Evolutionary conservation across 2,888 invertebrate species (phyloP), one percentile per base, ranked within the genome.

Genomic region (Drosophila sordidapex): DNA sequence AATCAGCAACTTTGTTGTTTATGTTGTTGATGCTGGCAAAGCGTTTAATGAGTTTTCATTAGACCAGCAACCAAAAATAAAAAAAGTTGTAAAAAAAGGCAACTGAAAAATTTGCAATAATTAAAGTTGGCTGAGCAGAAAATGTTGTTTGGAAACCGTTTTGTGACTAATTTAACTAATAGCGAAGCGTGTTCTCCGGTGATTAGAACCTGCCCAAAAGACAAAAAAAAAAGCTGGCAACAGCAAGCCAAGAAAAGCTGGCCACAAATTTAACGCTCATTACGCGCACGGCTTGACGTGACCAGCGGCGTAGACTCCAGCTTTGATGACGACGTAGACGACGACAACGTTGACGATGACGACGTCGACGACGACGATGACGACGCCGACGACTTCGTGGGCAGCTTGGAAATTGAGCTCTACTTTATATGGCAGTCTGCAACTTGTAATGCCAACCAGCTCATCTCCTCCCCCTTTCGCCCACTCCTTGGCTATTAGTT

Each of bases 121-220:
- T 84, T 84, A 84, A 89, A 74, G 80, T 61, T 87, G 61, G 66
- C 82, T 67, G 69, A 59, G 53, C 61, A 57, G 35, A 49, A 76
- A 64, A 76, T 82, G 46, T 74, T 68, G 54, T 79, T 66, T 56
- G 85, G 61, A 71, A 89, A 85, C 90, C 90, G 85, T 89, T 85
- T 85, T 85, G 90, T 85, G 89, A 89, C 85, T 89, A 85, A 89
- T 85, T 85, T 85, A 78, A 78, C 75, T 82, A 87, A 85, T 88
- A 85, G 78, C 72, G 59, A 89, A 85, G 89, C 85, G 85, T 85
- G 85, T 81, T 87, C 82, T 65, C 11, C 48, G 76, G 70, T 74
- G 82, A 87, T 85, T 85, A 85, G 85, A 89, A 85, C 88, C 72
- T 89, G 81, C 88, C 82, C 82, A 87, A 89, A 87, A 77, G 61